Percentiles rank a stretch among this genome's conserved stretches.
phyloP scores from a whole-genome alignment of 1,140 invertebrate genomes.

The Odontomachus brunneus region DNA sequence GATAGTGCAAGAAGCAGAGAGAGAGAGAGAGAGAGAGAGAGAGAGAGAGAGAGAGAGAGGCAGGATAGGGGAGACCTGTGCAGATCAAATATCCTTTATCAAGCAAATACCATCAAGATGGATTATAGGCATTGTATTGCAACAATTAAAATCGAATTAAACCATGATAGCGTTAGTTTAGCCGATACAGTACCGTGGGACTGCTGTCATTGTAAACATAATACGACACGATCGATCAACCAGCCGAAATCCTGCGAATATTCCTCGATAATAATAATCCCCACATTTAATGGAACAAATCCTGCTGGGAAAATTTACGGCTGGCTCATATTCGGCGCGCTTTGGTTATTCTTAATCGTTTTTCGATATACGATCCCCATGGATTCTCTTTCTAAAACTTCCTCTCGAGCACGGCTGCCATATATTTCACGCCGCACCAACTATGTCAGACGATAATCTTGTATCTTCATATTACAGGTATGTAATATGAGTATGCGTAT shows the following conservation, averaged over 20 bases:
- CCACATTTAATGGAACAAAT: slow-evolving; percentile 70
- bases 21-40: neutral
- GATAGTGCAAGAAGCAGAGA: no score
- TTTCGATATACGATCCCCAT: slow-evolving; percentile 53
- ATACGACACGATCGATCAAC: slow-evolving; percentile 62
- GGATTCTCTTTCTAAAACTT: slow-evolving; percentile 45
- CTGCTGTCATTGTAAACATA: slow-evolving; percentile 67
- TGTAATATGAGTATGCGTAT: slow-evolving; percentile 37
- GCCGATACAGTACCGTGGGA: slow-evolving; percentile 46
- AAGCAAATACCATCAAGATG: slow-evolving; percentile 31
- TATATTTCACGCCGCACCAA: slow-evolving; percentile 41
- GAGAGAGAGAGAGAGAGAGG: neutral
- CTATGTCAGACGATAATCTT: slow-evolving; percentile 60
- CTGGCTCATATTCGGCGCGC: slow-evolving; percentile 62
- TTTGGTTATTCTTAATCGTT: slow-evolving; percentile 73
- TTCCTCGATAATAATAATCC: slow-evolving; percentile 72
- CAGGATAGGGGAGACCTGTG: neutral
- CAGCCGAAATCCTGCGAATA: slow-evolving; percentile 66
- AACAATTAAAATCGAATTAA: slow-evolving; percentile 68
- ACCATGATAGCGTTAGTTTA: slow-evolving; percentile 54
- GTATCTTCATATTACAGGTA: slow-evolving; percentile 54
- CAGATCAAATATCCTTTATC: slow-evolving; percentile 28
- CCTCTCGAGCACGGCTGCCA: slow-evolving; percentile 16
- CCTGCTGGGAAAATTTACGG: slow-evolving; percentile 63
- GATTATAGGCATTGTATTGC: slow-evolving; percentile 34